Conservation (phyloP, 2,113 vertebrate species). For the Formicarius rufipectus region DNA sequence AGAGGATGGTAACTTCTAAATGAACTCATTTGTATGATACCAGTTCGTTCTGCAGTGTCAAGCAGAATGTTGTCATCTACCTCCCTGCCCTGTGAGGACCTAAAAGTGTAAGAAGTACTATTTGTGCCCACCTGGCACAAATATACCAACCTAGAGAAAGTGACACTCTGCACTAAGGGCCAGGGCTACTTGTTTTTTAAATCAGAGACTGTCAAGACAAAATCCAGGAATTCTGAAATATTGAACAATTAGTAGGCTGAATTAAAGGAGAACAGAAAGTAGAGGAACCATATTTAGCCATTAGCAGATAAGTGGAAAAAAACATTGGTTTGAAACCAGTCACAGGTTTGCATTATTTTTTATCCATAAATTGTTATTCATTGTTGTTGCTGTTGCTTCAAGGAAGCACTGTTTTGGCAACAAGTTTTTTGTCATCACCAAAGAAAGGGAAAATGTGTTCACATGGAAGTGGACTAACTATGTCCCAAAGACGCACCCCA, state of each 20-base stretch:
- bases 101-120: background rate
- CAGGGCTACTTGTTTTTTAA: background rate
- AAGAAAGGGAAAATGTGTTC: background rate
- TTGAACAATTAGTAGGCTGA: background rate
- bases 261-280: background rate
- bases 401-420: background rate
- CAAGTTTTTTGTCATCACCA: background rate
- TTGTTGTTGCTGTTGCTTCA: background rate
- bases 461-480: background rate
- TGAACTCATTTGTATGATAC: background rate
- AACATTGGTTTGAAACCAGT: background rate
- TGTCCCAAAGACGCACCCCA: rapidly evolving
- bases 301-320: background rate
- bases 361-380: background rate
- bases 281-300: background rate
- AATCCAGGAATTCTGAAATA: background rate
- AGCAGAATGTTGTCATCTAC: background rate
- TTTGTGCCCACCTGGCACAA: background rate
- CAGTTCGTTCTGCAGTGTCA: background rate
- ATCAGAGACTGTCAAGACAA: background rate
- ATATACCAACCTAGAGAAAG: background rate
- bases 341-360: background rate
- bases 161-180: background rate
- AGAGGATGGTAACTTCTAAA: background rate
- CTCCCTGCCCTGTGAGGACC: background rate